phyloP scores from a whole-genome alignment of 2,113 vertebrate species.

The Nycticorax nycticorax region DNA sequence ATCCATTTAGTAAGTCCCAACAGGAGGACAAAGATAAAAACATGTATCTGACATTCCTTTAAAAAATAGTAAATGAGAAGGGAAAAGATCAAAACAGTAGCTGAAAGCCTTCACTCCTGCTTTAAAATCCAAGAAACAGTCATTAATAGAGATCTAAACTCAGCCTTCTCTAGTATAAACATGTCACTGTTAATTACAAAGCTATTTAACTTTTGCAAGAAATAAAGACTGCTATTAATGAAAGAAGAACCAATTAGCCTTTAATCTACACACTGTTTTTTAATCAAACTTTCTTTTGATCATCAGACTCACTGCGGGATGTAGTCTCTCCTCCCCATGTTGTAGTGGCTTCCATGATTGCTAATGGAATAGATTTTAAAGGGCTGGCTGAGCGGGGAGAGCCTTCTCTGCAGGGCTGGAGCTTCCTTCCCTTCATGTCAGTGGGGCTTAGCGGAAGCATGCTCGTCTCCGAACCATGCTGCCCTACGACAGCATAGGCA shows the following conservation, averaged over 20 bases:
- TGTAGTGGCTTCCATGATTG: constrained; percentile 15
- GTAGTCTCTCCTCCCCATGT: constrained; percentile 13
- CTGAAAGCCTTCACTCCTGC: constrained; percentile 17
- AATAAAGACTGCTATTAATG: constrained; percentile 53
- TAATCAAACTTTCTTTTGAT: constrained; percentile 62
- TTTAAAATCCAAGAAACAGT: constrained; percentile 46
- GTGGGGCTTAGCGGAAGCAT: background rate
- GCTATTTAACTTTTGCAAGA: constrained; percentile 54
- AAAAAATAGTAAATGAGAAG: constrained; percentile 7
- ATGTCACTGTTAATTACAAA: constrained; percentile 57
- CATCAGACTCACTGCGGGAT: constrained; percentile 44
- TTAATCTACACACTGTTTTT: constrained; percentile 43
- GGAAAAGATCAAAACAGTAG: constrained; percentile 28
- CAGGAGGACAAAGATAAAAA: background rate
- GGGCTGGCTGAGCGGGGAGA: background rate
- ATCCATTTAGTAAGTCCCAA: background rate
- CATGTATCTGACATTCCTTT: background rate
- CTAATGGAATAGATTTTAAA: constrained; percentile 28
- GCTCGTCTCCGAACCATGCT: rapidly evolving
- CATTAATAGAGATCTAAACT: constrained; percentile 42
- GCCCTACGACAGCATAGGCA: background rate
- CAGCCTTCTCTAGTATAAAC: constrained; percentile 10
- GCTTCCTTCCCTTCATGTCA: background rate
- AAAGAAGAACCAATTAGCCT: constrained; percentile 53
- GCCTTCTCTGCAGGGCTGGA: background rate